These are phyloP conservation scores for Drosophila kikkawai DNA, from an alignment of 1,140 invertebrate species.

Conservation along the genomic window DNA sequence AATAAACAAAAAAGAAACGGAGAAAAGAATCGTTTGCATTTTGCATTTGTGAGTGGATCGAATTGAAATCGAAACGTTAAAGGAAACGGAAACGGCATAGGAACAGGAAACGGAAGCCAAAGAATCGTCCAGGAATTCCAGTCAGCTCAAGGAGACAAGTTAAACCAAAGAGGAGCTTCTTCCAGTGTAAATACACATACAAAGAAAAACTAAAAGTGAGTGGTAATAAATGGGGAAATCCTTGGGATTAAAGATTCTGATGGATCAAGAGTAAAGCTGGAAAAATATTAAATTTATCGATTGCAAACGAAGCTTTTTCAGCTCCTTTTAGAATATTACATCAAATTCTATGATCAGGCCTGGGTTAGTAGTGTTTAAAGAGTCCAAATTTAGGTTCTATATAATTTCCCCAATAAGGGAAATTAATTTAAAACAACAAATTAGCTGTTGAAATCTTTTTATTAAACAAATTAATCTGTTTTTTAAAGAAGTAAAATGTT, in stretches of 20 bases:
- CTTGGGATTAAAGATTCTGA: neutral
- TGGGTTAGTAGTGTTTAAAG: too few relatives aligned
- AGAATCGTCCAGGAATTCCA: slow-evolving; percentile 23
- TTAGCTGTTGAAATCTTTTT: neutral
- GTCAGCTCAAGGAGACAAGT: neutral
- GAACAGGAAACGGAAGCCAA: slow-evolving; percentile 3
- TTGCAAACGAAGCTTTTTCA: neutral
- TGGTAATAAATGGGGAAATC: neutral
- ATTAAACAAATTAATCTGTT: neutral
- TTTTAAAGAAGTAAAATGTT: neutral
- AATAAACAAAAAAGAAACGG: neutral
- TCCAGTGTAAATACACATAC: neutral
- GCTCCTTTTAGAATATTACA: neutral
- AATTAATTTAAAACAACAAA: neutral
- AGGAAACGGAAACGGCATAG: neutral
- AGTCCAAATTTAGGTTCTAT: too few relatives aligned
- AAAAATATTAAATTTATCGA: neutral
- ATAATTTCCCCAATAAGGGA: neutral
- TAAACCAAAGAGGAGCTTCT: neutral
- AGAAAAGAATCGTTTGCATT: slow-evolving; percentile 25
- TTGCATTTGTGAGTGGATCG: slow-evolving; percentile 45
- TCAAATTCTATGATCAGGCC: neutral
- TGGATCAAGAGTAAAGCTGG: neutral
- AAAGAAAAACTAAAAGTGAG: slow-evolving; percentile 14
- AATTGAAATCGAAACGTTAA: slow-evolving; percentile 4